Base-by-base conservation (phyloP, 2,888 invertebrate genomes). In the Drosophila lacicola region DNA sequence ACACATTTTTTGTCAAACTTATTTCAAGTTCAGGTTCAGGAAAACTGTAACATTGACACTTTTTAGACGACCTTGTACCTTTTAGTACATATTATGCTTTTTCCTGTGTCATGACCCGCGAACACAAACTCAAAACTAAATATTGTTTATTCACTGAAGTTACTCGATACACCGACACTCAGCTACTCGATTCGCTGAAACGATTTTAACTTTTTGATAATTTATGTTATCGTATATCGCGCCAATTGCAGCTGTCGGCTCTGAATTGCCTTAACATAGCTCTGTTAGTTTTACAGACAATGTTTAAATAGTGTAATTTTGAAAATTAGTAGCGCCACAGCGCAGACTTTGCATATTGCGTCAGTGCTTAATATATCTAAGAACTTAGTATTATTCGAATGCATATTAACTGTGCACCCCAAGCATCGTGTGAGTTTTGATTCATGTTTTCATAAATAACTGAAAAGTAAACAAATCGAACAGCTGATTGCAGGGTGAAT, bases 1-100 rank as follows among this genome's bases (percentile, higher is more conserved):
- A 53, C 71, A 75, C 64, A 49, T 46, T 66, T 67, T 54, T 46
- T 51, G 33, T 58, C 14, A 36, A 67, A 70, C 39, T 14, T 54
- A 54, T 37, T 58, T 70, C 82, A 78, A 70, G 70, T 83, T 83
- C 82, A 83, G 79, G 82, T 82, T 82, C 84, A 82, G 44, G 55
- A 70, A 50, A 60, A 67, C 19, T 54, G 46, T 42, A 62, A 14
- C 64, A 71, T 57, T 68, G 56, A 65, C 60, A 49, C 56, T 62
- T 50, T 58, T 39, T 25, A 8, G 25, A 47, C 58, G 55, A 64
- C 68, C 73, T 75, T 65, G 72, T 65, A 73, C 65, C 73, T 76
- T 53, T 45, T 73, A 75, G 19, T 51, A 41, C 58, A 73, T 73
- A 63, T 63, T 67, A 64, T 56, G 70, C 57, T 54, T 33, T 50